Evolutionary conservation across 2,888 invertebrate species (phyloP), one percentile per base, ranked within the genome.

Genomic region (Synanthedon tipuliformis): DNA sequence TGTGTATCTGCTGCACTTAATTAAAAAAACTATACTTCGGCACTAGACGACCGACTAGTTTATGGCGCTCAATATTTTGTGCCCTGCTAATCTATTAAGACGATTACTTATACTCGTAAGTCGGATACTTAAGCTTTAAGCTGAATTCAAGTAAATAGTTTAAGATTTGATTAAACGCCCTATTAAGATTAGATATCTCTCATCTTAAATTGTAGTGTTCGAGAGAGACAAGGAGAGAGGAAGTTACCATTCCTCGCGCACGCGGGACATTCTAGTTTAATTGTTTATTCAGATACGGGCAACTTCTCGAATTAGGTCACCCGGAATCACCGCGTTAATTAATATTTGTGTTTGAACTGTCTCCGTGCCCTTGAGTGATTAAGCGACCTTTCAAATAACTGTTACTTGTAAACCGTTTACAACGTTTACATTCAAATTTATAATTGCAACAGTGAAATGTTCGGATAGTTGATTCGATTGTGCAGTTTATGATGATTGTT

Each of bases 321-420:
- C 75, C 77, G 76, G 76, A 81, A 84, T 76, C 71, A 75, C 75
- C 75, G 75, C 76, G 78, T 78, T 85, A 84, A 85, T 85, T 85
- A 84, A 85, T 85, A 83, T 85, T 84, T 85, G 81, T 81, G 73
- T 83, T 84, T 78, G 71, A 81, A 80, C 80, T 79, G 80, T 78
- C 81, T 77, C 75, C 73, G 68, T 78, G 79, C 76, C 80, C 78
- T 79, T 80, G 77, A 77, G 80, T 81, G 79, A 84, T 82, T 82
- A 83, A 80, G 73, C 69, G 77, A 77, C 80, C 79, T 78, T 78
- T 77, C 78, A 73, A 81, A 81, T 78, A 77, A 75, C 75, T 71
- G 74, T 80, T 79, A 76, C 68, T 72, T 73, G 70, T 68, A 75
- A 76, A 74, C 76, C 72, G 75, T 79, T 77, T 71, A 67, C 69